Percentiles rank a stretch among this genome's conserved stretches.
Evolutionary conservation across 2,797 vertebrate genomes (phyloP).

Genomic region (Oryzias dopingdopingensis): DNA sequence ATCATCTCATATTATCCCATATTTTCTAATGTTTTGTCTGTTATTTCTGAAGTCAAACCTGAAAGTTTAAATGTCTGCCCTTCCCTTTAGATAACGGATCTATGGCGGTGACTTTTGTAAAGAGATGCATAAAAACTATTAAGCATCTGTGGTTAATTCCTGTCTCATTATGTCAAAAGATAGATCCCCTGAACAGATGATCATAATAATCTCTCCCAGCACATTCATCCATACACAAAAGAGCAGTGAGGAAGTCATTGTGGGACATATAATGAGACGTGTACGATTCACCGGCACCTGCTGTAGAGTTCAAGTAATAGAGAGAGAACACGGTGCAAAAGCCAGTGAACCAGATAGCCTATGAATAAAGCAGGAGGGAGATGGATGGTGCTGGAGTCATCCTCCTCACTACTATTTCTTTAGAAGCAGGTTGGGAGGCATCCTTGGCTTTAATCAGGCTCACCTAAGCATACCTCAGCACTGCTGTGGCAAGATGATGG

Average conservation of each 20-base stretch:
- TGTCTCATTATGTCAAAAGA: constrained; percentile 20
- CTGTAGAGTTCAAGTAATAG: constrained; percentile 60
- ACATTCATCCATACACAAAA: constrained; percentile 40
- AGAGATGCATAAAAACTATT: not conserved
- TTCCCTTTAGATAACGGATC: not conserved
- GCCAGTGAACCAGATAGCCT: constrained; percentile 58
- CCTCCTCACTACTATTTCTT: constrained; percentile 34
- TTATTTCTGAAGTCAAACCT: too few relatives aligned
- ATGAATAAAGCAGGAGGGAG: constrained; percentile 71
- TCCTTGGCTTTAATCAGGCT: constrained; percentile 57
- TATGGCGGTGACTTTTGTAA: not conserved
- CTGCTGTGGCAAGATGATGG: constrained; percentile 44
- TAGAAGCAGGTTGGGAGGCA: constrained; percentile 43
- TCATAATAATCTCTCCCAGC: constrained; percentile 23
- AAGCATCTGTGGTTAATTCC: constrained; percentile 8
- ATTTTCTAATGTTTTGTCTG: too few relatives aligned
- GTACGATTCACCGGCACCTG: constrained; percentile 54
- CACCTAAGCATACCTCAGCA: constrained; percentile 46
- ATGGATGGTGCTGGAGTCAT: constrained; percentile 56
- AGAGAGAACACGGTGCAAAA: constrained; percentile 54
- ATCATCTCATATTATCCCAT: too few relatives aligned
- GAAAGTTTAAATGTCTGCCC: too few relatives aligned
- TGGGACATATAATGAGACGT: constrained; percentile 51
- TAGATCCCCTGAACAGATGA: constrained; percentile 18
- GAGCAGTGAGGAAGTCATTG: constrained; percentile 27